These are phyloP conservation scores for Saccostrea cuccullata DNA, from an alignment of 1,140 invertebrate species.

Conservation along the genomic window DNA sequence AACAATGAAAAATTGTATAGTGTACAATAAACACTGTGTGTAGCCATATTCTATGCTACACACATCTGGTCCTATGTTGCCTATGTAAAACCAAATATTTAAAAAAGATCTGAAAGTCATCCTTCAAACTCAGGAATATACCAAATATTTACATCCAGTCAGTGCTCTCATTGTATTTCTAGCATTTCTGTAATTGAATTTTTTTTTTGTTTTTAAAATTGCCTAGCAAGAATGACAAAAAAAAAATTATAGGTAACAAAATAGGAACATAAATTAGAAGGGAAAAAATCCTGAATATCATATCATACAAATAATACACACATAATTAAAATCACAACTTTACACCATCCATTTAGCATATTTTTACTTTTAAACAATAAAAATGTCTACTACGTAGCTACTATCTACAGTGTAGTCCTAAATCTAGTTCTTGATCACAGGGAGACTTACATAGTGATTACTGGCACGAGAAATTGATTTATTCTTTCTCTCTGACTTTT, in stretches of 20 bases:
- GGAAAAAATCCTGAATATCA: not conserved
- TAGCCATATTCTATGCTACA: not conserved
- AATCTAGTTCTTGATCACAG: conserved; percentile 13
- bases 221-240: not conserved
- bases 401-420: not conserved
- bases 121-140: not conserved
- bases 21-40: not conserved
- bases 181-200: not conserved
- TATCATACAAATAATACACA: not conserved
- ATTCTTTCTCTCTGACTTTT: conserved; percentile 57
- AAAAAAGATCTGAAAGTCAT: conserved; percentile 25
- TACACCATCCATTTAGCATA: not conserved
- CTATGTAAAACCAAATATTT: not conserved
- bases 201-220: not conserved
- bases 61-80: not conserved
- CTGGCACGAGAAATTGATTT: conserved; percentile 55
- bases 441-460: conserved; percentile 51
- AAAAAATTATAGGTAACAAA: not conserved
- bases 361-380: not conserved
- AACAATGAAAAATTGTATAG: not conserved
- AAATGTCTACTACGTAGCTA: not conserved
- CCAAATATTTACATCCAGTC: not conserved
- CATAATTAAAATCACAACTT: not conserved
- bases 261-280: not conserved
- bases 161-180: not conserved